A percentile compares a stretch with the other conserved stretches of the same genome.
Conservation (phyloP, 2,797 vertebrate species). For the Acrossocheilus wenchowensis region DNA sequence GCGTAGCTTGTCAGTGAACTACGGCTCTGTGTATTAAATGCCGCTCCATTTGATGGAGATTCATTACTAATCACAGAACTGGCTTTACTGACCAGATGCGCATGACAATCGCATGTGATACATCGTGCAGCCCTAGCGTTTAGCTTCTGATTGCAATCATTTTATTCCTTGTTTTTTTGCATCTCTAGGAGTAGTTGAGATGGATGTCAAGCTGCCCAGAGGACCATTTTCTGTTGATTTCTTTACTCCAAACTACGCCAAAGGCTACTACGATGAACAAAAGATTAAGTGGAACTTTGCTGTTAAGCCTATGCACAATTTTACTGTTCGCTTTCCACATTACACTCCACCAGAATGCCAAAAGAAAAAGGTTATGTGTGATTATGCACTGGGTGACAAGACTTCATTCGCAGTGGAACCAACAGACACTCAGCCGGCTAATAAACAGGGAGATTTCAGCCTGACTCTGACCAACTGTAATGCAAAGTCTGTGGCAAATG, state of each 20-base stretch:
- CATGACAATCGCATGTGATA: too few relatives aligned
- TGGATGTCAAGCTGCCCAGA: conserved; percentile 81
- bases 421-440: conserved; percentile 68
- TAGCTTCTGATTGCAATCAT: background rate
- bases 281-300: conserved; percentile 87
- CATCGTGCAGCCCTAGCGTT: background rate
- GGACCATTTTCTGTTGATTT: conserved; percentile 77
- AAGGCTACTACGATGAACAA: conserved; percentile 58
- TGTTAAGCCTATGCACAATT: conserved; percentile 84
- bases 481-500: conserved; percentile 53
- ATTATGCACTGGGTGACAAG: conserved; percentile 74
- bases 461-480: conserved; percentile 77
- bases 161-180: background rate
- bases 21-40: too few relatives aligned
- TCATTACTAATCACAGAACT: too few relatives aligned
- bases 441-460: conserved; percentile 75
- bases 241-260: conserved; percentile 82
- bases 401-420: conserved; percentile 53
- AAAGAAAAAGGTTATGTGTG: conserved; percentile 76
- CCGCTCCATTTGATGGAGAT: too few relatives aligned
- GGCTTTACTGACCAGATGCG: too few relatives aligned
- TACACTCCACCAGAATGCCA: conserved; percentile 83
- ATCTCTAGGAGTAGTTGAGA: conserved; percentile 76
- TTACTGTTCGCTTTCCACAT: conserved; percentile 77
- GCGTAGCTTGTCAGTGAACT: too few relatives aligned